phyloP scores from a whole-genome alignment of 2,888 invertebrate genomes.

The Ornithoptera alexandrae region DNA sequence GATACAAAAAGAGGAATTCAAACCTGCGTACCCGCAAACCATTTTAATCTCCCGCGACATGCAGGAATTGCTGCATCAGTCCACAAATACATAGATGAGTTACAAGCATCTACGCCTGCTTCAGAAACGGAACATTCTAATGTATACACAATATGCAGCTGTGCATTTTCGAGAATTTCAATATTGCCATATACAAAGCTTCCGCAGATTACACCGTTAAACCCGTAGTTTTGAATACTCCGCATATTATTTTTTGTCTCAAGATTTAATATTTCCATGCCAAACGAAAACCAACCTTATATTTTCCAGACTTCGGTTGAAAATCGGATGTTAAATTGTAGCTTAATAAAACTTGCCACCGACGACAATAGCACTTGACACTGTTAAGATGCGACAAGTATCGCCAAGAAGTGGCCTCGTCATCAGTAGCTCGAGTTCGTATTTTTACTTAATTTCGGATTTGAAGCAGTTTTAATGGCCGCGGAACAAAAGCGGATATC shows the following conservation, averaged over 20 bases:
- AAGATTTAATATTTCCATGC: neutral
- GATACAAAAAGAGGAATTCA: no score
- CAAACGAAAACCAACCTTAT: neutral
- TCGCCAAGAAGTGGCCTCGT: conserved; percentile 14
- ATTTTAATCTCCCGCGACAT: no score
- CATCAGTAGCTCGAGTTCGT: conserved; percentile 8
- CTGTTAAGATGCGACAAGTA: conserved; percentile 20
- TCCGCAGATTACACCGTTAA: neutral
- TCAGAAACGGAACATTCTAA: no score
- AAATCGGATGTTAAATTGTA: neutral
- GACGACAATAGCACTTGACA: conserved; percentile 27
- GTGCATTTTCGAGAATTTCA: neutral
- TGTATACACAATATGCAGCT: no score
- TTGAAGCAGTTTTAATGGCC: neutral
- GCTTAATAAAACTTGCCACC: conserved; percentile 18
- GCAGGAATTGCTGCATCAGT: no score
- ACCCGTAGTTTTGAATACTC: conserved; percentile 18
- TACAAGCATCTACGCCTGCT: no score
- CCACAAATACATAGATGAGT: no score
- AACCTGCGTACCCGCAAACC: no score
- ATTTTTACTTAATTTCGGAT: conserved; percentile 21
- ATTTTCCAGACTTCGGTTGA: neutral
- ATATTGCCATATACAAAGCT: neutral
- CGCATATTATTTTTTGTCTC: conserved; percentile 19
- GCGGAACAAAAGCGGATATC: no score